phyloP scores from a whole-genome alignment of 2,888 invertebrate genomes.

The Megastigmus dorsalis region DNA sequence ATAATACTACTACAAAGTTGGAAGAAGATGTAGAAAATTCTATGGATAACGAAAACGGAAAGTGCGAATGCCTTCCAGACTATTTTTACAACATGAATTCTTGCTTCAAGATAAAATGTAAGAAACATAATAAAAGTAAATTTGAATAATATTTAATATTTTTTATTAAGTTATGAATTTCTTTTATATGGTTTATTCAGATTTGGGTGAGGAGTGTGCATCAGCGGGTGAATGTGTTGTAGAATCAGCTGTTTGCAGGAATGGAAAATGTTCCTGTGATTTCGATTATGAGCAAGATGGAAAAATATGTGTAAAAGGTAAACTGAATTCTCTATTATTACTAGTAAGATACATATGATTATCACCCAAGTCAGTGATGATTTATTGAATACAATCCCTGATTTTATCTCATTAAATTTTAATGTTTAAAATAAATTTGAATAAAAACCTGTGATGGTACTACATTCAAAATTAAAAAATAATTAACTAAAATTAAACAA shows the following conservation, averaged over 20 bases:
- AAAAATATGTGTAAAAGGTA: constrained; percentile 2
- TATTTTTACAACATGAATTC: constrained; percentile 46
- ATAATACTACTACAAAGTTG: neutral
- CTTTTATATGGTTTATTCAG: constrained; percentile 53
- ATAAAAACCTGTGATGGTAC: too few species aligned
- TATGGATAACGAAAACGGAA: constrained; percentile 3
- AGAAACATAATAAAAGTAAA: neutral
- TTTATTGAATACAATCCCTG: too few species aligned
- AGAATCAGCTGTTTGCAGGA: constrained; percentile 50
- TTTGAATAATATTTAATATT: too few species aligned
- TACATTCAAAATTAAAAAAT: too few species aligned
- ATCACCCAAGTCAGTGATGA: too few species aligned
- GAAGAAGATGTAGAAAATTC: neutral
- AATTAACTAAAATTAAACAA: too few species aligned
- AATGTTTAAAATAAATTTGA: too few species aligned
- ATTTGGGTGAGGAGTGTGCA: constrained; percentile 59
- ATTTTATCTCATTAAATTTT: too few species aligned
- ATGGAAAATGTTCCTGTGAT: constrained; percentile 56
- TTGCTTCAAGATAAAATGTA: constrained; percentile 56
- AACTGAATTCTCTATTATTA: neutral
- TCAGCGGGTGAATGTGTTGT: constrained; percentile 62
- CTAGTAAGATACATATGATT: too few species aligned
- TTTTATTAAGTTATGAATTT: neutral
- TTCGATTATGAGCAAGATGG: constrained; percentile 48
- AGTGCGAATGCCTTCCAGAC: constrained; percentile 51